These are phyloP conservation scores for Carcinoscorpius rotundicauda DNA, from an alignment of 1,140 invertebrate genomes.

Conservation along the genomic window DNA sequence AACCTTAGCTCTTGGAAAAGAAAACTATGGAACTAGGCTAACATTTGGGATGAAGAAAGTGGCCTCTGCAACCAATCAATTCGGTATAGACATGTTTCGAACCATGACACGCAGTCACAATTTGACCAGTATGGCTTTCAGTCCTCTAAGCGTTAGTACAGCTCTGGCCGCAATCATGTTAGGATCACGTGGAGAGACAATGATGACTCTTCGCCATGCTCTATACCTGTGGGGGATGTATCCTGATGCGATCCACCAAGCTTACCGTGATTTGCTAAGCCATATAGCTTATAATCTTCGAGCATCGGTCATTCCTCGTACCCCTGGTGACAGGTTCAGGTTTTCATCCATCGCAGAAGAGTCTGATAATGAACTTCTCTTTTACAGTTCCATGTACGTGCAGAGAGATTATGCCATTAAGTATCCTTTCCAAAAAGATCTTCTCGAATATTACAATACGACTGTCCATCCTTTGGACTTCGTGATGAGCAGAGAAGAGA, in stretches of 20 bases:
- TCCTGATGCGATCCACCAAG: slow-evolving; percentile 25
- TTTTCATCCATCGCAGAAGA: slow-evolving; percentile 3
- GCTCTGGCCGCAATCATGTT: slow-evolving; percentile 25
- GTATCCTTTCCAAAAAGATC: slow-evolving; percentile 25
- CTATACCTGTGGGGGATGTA: slow-evolving; percentile 25
- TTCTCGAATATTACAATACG: slow-evolving; percentile 26
- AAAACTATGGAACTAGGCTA: not conserved
- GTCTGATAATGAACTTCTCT: slow-evolving; percentile 21
- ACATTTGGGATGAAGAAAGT: slow-evolving; percentile 26
- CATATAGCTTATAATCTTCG: slow-evolving; percentile 25
- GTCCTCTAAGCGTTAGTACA: slow-evolving; percentile 26
- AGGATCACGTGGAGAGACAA: slow-evolving; percentile 23
- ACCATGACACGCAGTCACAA: slow-evolving; percentile 20
- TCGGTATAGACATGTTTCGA: slow-evolving; percentile 26
- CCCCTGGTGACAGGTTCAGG: not conserved
- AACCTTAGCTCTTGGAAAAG: too few relatives aligned
- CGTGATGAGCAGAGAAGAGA: slow-evolving; percentile 23
- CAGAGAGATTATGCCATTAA: slow-evolving; percentile 25
- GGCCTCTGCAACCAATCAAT: slow-evolving; percentile 26
- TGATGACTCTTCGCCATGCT: slow-evolving; percentile 23
- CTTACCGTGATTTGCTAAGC: slow-evolving; percentile 24
- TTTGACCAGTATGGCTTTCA: slow-evolving; percentile 20
- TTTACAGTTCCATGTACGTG: slow-evolving; percentile 25
- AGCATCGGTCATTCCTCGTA: not conserved
- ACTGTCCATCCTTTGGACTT: slow-evolving; percentile 26